Conservation (phyloP, 2,888 invertebrate genomes). For the Dendrolimus pini region DNA sequence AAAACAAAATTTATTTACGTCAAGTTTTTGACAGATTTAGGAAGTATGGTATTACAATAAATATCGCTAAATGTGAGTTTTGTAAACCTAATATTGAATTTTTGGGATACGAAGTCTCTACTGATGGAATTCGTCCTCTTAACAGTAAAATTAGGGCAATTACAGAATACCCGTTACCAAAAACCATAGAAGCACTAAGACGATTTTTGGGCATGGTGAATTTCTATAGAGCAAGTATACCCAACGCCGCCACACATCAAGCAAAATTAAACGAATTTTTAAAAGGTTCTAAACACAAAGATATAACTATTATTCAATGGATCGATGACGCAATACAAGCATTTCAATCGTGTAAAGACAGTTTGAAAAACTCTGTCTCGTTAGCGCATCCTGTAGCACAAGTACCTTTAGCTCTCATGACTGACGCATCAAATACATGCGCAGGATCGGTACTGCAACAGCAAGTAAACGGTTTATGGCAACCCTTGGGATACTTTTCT, state of each 20-base stretch:
- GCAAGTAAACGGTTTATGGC: too few relatives aligned
- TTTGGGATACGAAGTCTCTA: slow-evolving; percentile 10
- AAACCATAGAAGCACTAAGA: slow-evolving; percentile 10
- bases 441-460: too few relatives aligned
- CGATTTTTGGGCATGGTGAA: slow-evolving; percentile 33
- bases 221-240: slow-evolving; percentile 31
- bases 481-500: too few relatives aligned
- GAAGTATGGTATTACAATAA: neutral
- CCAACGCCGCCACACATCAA: slow-evolving; percentile 14
- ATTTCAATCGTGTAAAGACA: slow-evolving; percentile 1
- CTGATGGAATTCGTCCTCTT: slow-evolving; percentile 1
- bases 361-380: neutral
- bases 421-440: too few relatives aligned
- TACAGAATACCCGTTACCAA: slow-evolving; percentile 8
- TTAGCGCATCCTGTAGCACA: too few relatives aligned
- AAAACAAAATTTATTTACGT: neutral
- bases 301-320: slow-evolving; percentile 5
- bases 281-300: slow-evolving; percentile 6
- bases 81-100: slow-evolving; percentile 11
- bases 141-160: slow-evolving; percentile 9
- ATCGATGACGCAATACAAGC: slow-evolving; percentile 4
- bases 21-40: neutral
- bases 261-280: slow-evolving; percentile 6
- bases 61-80: slow-evolving; percentile 6
- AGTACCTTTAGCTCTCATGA: too few relatives aligned